These are phyloP conservation scores for Myrmophylax atrothorax DNA, from an alignment of 2,113 vertebrate species.

Conservation along the genomic window DNA sequence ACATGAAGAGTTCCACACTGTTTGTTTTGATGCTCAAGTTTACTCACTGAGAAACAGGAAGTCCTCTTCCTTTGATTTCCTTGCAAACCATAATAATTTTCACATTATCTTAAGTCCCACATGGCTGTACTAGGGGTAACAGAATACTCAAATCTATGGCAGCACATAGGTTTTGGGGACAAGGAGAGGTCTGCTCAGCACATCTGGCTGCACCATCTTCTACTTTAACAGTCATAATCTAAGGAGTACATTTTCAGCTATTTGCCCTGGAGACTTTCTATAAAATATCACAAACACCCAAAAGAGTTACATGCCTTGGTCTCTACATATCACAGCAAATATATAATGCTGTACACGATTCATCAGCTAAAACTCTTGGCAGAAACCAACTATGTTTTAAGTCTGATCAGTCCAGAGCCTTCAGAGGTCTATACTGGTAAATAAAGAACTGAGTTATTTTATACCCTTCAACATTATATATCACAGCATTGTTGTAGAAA, in stretches of 20 bases:
- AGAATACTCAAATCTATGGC: not conserved
- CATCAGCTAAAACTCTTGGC: not conserved
- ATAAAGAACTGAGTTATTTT: not conserved
- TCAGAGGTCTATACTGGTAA: not conserved
- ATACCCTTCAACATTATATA: not conserved
- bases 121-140: not conserved
- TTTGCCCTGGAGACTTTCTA: not conserved
- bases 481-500: not conserved
- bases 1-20: not conserved
- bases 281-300: not conserved
- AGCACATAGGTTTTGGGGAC: not conserved
- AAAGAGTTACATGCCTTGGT: not conserved
- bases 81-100: not conserved
- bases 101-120: not conserved
- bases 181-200: not conserved
- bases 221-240: not conserved
- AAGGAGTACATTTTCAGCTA: not conserved
- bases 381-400: not conserved
- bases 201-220: not conserved
- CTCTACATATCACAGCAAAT: not conserved
- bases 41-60: not conserved
- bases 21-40: not conserved
- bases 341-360: not conserved
- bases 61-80: not conserved
- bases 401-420: not conserved